Base-by-base conservation (phyloP, 2,888 invertebrate genomes). In the Ormyrus nitidulus region DNA sequence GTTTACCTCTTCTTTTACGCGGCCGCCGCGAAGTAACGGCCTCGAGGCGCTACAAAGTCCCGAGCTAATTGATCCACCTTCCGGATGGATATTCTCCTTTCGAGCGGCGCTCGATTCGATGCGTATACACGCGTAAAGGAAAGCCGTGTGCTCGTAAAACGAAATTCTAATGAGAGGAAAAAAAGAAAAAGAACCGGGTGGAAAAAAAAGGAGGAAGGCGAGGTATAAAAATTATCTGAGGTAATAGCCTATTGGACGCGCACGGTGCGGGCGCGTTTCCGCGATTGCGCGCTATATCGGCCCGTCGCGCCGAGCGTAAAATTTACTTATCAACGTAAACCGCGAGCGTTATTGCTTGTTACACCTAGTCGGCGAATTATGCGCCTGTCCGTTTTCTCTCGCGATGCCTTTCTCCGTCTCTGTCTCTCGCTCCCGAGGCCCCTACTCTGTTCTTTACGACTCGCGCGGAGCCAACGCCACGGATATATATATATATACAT, bases 1-100 rank as follows among this genome's bases (percentile, higher is more conserved):
- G 73, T 74, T 77, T 81, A 68, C 77, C 70, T 81, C 77, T 65
- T 61, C 54, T 61, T 59, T 75, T 66, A 75, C 75, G 75, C 66
- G 61, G 56, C 51, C 70, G 7, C 51, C 66, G 65, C 65, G 58
- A 72, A 77, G 58, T 74, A 68, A 68, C 78, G 78, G 78, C 61
- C 65, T 62, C 61, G 58, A 44, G 34, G 59, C 19, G 58, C 54
- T 64, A 48, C 73, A 48, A 19, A 11, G 61, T 34, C 34, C 44
- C 44, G 34, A 54, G 64, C 71, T 72, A 77, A 77, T 77, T 71
- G 65, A 72, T 77, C 70, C 59, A 34, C 34, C 34, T 34, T 34
- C 34, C 34, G 34, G 34, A 34, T 34, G 34, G 34, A 34, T 34
- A n/a, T n/a, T n/a, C 4, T 34, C 34, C 34, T 34, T 34, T 34